Base-by-base conservation (phyloP, 2,113 vertebrate genomes). In the Oenanthe melanoleuca region DNA sequence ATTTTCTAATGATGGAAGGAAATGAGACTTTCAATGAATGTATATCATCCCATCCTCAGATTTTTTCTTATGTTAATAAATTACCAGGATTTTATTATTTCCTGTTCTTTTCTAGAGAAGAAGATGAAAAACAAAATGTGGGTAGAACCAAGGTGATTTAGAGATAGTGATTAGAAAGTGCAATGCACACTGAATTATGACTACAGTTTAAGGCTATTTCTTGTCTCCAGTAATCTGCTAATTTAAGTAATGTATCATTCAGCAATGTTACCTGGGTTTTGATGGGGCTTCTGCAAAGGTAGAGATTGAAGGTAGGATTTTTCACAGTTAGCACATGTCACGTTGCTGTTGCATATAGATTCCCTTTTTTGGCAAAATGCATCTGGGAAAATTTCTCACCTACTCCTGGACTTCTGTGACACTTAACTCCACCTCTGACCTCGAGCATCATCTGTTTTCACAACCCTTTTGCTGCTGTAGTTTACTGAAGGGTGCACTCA, bases 21-120 rank as follows among this genome's bases (percentile, higher is more conserved):
- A 94, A 80, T 59, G 18, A 65, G 17, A 72, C 38, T 92, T 86
- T 65, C 3, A 4, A n/a, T 64, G 20, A 80, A 60, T 66, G 23
- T 78, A 12, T 78, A 53, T 88, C 28, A 86, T 65, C 28, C 12
- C 37, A 75, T 73, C 31, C 42, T 72, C 56, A 78, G 24, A 10
- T 71, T 89, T 45, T 33, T 88, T 83, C 77, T 77, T 81, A 47
- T 52, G 34, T 70, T 91, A 94, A 86, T 91, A 86, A 80, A 77
- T 70, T 86, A 63, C 28, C 4, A 29, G 26, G 12, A 29, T 93
- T 90, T 83, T 88, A 73, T 56, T 45, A 77, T 92, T 90, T 94
- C 52, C 64, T 73, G 14, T 59, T 92, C 6, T 45, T 92, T 94
- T 92, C 57, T 85, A 53, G 45, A 53, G 55, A 73, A 79, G 53